These are phyloP conservation scores for Zaprionus ornatus DNA, from an alignment of 1,140 invertebrate species.

Conservation along the genomic window DNA sequence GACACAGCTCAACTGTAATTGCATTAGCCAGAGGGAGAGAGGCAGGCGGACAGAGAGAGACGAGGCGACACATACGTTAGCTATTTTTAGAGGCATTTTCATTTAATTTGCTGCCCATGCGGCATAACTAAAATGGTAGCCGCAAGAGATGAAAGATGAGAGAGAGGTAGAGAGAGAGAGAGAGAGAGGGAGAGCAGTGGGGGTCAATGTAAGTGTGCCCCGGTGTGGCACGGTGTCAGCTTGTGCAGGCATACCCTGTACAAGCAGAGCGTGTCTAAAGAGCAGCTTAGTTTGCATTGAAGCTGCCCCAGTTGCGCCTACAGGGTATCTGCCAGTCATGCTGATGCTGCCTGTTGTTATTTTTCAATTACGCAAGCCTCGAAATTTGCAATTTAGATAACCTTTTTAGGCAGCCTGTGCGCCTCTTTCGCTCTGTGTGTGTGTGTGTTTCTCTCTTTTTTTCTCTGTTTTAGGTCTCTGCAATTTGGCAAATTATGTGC, in stretches of 20 bases:
- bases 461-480: conserved; percentile 9
- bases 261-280: neutral
- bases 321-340: conserved; percentile 7
- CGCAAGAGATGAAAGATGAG: conserved; percentile 36
- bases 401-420: conserved; percentile 46
- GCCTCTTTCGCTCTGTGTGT: neutral
- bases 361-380: conserved; percentile 76
- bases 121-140: conserved; percentile 75
- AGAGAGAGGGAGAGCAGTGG: neutral
- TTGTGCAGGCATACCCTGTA: neutral
- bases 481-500: conserved; percentile 50
- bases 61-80: conserved; percentile 60
- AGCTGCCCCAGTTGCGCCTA: too few species aligned
- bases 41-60: neutral
- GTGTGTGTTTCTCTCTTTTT: neutral
- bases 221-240: neutral
- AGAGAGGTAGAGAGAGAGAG: neutral
- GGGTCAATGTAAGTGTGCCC: neutral
- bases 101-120: conserved; percentile 80
- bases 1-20: conserved; percentile 70
- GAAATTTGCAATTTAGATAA: conserved; percentile 79
- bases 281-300: neutral
- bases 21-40: conserved; percentile 41
- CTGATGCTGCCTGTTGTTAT: conserved; percentile 33
- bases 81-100: conserved; percentile 79